Evolutionary conservation across 1,140 invertebrate species (phyloP).

Genomic region (Vanessa atalanta): DNA sequence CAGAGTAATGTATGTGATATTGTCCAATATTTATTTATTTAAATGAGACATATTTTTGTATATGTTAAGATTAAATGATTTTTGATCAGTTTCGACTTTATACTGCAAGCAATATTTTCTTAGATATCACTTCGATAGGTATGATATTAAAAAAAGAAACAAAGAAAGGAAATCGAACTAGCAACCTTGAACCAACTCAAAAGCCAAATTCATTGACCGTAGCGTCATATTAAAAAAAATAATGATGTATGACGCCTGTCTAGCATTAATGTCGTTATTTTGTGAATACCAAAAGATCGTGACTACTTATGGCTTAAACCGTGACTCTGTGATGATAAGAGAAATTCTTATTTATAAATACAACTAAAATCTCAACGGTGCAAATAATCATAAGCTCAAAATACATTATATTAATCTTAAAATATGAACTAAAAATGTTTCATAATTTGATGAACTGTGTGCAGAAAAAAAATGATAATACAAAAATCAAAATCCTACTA

Average conservation of each 20-base stretch:
- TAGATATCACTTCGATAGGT: no score
- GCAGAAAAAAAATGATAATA: neutral
- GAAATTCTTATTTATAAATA: neutral
- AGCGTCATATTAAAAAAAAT: neutral
- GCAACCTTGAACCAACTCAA: neutral
- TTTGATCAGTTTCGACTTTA: no score
- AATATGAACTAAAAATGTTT: neutral
- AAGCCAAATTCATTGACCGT: neutral
- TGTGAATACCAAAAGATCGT: constrained; percentile 7
- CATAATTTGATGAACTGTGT: neutral
- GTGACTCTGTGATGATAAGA: constrained; percentile 8
- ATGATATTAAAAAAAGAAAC: neutral
- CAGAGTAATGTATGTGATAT: no score
- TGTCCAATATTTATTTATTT: no score
- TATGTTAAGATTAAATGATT: no score
- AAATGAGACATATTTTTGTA: no score
- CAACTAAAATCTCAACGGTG: neutral
- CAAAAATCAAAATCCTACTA: neutral
- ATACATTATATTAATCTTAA: no score
- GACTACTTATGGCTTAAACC: constrained; percentile 7
- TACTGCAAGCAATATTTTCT: no score
- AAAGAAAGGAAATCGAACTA: neutral
- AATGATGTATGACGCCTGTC: neutral
- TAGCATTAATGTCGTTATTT: constrained; percentile 5
- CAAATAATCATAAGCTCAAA: neutral